Evolutionary conservation across 1,140 invertebrate genomes (phyloP), one percentile per base, ranked within the genome.

Genomic region (Cotesia vestalis): DNA sequence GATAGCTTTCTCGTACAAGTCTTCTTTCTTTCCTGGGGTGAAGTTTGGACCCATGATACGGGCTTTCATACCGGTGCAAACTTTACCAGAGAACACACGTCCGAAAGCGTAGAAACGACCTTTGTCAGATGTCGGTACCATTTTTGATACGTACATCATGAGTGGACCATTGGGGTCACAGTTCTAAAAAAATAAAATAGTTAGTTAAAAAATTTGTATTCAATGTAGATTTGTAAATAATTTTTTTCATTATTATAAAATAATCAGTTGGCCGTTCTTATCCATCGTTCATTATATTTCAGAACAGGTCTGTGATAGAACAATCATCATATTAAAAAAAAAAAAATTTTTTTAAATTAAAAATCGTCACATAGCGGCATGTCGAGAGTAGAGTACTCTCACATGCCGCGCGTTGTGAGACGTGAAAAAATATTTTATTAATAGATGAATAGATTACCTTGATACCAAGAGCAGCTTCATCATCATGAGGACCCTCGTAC

Each of bases 141-240:
- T 99, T 89, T 99, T 99, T 27, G 97, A 99, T 75, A 99, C 91
- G 91, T 99, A 99, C 98, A 99, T 99, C 98, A 99, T 99, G 35
- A 99, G 90, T 20, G 97, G 98, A 76, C 93, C 98, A 78, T 98
- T 94, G 5, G 97, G 93, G 88, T 99, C 96, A 86, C 98, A 99
- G 81, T 87, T 95, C 92, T 97, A 89, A 76, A 75, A 69, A 75
- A 67, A 66, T 75, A 61, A 71, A 72, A 69, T 61, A 9, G 63
- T 9, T 34, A 66, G 67, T 38, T 60, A 9, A 35, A 46, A 2
- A 53, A 67, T 36, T 67, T 4, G 9, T 46, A 52, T 52, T 17
- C 40, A 64, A 34, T 14, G 9, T n/a, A 64, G n/a, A 11, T 64
- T 8, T 36, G 5, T 46, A 64, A 14, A 14, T 6, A 0, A 61